phyloP scores from a whole-genome alignment of 2,113 vertebrate species.

The Chaenocephalus aceratus region DNA sequence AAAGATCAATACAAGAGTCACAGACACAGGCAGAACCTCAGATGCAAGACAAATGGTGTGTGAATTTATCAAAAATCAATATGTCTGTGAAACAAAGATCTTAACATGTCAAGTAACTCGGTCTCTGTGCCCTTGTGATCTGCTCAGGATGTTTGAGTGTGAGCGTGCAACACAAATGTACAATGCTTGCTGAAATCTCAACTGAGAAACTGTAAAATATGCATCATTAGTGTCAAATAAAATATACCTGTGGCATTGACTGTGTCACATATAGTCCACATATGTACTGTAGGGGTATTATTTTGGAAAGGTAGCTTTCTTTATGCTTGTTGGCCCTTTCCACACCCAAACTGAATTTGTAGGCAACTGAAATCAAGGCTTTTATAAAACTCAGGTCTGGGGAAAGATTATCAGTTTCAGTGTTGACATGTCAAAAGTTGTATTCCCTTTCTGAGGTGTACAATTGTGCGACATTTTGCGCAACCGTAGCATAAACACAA shows the following conservation, averaged over 20 bases:
- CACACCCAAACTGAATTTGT: no score
- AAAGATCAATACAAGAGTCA: constrained; percentile 39
- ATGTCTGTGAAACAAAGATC: constrained; percentile 31
- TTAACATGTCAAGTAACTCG: constrained; percentile 14
- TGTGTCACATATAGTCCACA: neutral
- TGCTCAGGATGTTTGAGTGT: neutral
- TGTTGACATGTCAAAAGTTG: no score
- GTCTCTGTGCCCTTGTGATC: constrained; percentile 16
- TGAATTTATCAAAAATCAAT: constrained; percentile 53
- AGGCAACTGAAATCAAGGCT: no score
- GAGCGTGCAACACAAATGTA: neutral
- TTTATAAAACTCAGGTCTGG: no score
- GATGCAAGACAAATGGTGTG: constrained; percentile 22
- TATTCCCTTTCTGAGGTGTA: no score
- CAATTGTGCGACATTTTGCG: no score
- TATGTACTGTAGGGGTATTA: no score
- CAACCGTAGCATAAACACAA: no score
- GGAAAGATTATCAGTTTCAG: no score
- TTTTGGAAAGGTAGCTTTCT: no score
- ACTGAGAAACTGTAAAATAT: neutral
- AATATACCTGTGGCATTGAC: neutral
- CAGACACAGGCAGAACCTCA: constrained; percentile 28
- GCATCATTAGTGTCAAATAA: neutral
- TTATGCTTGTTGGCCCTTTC: no score
- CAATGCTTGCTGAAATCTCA: neutral